phyloP scores from a whole-genome alignment of 2,797 vertebrate genomes.

The Manis crassicaudata region DNA sequence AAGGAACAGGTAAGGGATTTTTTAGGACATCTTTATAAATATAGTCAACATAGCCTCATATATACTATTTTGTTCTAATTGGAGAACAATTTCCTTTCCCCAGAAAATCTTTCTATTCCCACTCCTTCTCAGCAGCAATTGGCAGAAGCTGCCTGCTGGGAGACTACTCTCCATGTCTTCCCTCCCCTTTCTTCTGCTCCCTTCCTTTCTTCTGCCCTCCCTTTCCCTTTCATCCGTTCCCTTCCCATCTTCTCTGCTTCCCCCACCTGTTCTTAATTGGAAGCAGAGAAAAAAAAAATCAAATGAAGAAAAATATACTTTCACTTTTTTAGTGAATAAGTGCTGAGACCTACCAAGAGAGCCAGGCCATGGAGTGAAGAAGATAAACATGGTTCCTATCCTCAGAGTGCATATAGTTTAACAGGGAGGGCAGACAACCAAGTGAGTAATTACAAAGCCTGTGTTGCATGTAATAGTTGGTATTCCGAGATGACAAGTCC shows the following conservation, averaged over 20 bases:
- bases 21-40: neutral
- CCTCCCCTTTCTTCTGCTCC: neutral
- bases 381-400: neutral
- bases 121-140: neutral
- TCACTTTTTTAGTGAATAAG: neutral
- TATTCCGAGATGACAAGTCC: neutral
- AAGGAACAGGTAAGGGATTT: neutral
- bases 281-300: neutral
- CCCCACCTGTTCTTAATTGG: neutral
- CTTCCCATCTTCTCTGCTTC: neutral
- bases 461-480: accelerated
- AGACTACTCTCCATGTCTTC: neutral
- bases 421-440: neutral
- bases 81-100: neutral
- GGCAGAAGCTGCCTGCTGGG: neutral
- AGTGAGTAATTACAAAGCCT: neutral
- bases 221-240: neutral
- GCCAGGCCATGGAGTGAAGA: neutral
- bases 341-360: neutral
- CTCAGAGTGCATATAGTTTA: neutral
- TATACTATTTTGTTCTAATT: neutral
- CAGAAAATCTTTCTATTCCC: neutral
- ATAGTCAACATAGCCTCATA: neutral
- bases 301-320: neutral
- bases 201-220: neutral